Evolutionary conservation across 2,888 invertebrate genomes (phyloP).

Genomic region (Oxycera nigricornis): DNA sequence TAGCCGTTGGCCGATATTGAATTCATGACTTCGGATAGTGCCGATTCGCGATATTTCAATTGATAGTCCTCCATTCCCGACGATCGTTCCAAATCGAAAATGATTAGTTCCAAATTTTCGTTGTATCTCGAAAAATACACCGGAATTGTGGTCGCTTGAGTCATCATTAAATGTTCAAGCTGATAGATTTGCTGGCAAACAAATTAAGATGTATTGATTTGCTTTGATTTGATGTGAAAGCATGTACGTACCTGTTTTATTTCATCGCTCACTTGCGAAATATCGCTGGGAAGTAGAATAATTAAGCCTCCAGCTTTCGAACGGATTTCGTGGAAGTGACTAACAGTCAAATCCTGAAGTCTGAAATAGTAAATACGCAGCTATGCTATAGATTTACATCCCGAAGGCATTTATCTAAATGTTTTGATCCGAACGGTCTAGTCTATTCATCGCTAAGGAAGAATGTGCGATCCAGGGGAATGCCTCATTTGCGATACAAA

Average conservation of each 20-base stretch:
- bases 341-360: slow-evolving; percentile 80
- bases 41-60: slow-evolving; percentile 71
- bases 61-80: slow-evolving; percentile 67
- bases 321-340: slow-evolving; percentile 77
- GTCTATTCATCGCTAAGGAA: too few species aligned
- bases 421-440: too few species aligned
- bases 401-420: too few species aligned
- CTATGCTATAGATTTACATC: too few species aligned
- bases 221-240: background rate
- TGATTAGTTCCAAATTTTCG: slow-evolving; percentile 74
- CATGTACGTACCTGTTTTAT: slow-evolving; percentile 71
- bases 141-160: slow-evolving; percentile 81
- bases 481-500: too few species aligned
- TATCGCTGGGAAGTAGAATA: slow-evolving; percentile 80
- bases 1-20: slow-evolving; percentile 94
- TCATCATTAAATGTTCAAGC: slow-evolving; percentile 82
- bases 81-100: slow-evolving; percentile 75
- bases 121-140: slow-evolving; percentile 87
- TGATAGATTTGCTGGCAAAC: slow-evolving; percentile 71
- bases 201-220: background rate
- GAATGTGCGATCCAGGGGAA: too few species aligned
- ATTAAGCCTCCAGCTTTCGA: slow-evolving; percentile 85
- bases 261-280: slow-evolving; percentile 69
- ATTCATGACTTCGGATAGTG: slow-evolving; percentile 81
- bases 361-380: slow-evolving; percentile 51